These are phyloP conservation scores for Rousettus madagascariensis DNA, from an alignment of 2,797 vertebrate species.

Conservation along the genomic window DNA sequence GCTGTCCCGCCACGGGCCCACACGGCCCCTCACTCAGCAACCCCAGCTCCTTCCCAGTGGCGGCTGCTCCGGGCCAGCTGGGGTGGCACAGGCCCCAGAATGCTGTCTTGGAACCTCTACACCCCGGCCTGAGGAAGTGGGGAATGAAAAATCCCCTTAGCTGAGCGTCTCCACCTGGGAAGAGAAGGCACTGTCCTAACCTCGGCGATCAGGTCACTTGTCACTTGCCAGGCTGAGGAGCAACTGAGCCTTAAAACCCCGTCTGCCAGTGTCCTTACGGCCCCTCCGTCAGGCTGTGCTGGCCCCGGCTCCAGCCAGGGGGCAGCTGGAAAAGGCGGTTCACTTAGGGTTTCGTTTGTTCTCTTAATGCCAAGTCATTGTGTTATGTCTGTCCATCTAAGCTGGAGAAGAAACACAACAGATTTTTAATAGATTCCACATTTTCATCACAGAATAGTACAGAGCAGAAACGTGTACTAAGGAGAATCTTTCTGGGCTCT, in stretches of 20 bases:
- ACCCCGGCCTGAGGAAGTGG: not conserved
- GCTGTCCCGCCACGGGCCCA: not conserved
- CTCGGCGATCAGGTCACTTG: not conserved
- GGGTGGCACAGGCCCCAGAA: no score
- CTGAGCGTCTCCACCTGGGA: not conserved
- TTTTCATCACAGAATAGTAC: not conserved
- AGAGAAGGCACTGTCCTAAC: not conserved
- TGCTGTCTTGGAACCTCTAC: accelerated
- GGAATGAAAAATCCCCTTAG: not conserved
- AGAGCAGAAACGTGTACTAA: not conserved
- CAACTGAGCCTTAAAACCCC: not conserved
- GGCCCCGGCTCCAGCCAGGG: not conserved
- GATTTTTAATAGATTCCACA: not conserved
- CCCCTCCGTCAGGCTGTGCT: no score
- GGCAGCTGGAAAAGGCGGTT: not conserved
- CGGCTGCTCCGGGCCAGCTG: no score
- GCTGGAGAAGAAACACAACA: not conserved
- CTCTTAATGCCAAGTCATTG: not conserved
- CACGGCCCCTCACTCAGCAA: not conserved
- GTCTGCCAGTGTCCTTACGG: no score
- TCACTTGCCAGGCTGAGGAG: not conserved
- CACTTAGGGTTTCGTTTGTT: not conserved
- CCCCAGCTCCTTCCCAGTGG: not conserved
- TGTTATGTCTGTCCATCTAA: not conserved
- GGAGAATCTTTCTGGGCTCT: not conserved